Conservation (phyloP, 2,797 vertebrate species). For the Hipposideros larvatus region DNA sequence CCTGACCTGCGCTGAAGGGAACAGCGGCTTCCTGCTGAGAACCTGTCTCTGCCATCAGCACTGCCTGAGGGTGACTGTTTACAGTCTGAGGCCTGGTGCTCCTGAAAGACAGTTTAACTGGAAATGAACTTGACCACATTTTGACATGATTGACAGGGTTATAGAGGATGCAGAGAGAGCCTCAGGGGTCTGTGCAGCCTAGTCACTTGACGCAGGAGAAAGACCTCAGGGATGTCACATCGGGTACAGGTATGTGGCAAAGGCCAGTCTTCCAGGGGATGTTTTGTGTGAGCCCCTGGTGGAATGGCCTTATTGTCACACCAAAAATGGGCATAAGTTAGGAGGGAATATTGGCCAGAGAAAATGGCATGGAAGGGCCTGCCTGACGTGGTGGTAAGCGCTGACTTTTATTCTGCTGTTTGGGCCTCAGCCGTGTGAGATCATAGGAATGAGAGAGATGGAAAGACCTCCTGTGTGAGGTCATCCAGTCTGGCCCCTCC, state of each 20-base stretch:
- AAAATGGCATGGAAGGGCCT: background rate
- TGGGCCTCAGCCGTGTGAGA: slow-evolving; percentile 66
- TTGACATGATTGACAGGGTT: background rate
- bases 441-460: slow-evolving; percentile 34
- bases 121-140: background rate
- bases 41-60: background rate
- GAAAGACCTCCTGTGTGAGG: slow-evolving; percentile 70
- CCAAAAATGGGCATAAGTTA: background rate
- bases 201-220: background rate
- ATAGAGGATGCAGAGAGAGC: background rate
- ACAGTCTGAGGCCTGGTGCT: background rate
- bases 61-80: background rate
- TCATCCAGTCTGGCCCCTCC: slow-evolving; percentile 59
- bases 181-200: background rate
- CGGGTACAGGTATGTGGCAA: background rate
- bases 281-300: background rate
- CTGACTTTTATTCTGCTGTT: slow-evolving; percentile 2
- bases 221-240: background rate
- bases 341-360: background rate
- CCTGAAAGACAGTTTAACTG: background rate
- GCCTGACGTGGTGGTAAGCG: background rate
- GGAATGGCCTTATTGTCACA: background rate
- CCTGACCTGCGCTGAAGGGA: background rate
- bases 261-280: background rate
- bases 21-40: background rate